Base-by-base conservation (phyloP, 2,113 vertebrate genomes). In the Catharus bicknelli region DNA sequence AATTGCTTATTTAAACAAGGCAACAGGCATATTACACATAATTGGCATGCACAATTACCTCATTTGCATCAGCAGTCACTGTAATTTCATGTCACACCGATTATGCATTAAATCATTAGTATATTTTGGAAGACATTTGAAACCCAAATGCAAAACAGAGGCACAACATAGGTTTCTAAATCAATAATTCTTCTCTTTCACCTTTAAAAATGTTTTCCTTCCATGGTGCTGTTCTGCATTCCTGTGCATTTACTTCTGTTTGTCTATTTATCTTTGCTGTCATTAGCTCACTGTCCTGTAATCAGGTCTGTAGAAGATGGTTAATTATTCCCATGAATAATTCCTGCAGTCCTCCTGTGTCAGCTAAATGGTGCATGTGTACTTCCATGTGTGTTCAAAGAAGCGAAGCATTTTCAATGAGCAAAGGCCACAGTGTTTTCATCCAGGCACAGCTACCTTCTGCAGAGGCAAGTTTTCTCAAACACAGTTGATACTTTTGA, bases 1-100 rank as follows among this genome's bases (percentile, higher is more conserved):
- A 95, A 96, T 96, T 94, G 92, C 69, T 92, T 93, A 92, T 96
- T 96, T 91, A 92, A 93, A 83, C 77, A 92, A 86, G 57, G 86
- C 76, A 94, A 91, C 86, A 86, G 90, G 61, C 83, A 78, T 92
- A 88, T 78, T 94, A 92, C 79, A 90, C 72, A 77, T 95, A 96
- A 96, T 90, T 95, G 94, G 75, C 16, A 7, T 78, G 80, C 80
- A 93, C 88, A 93, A 79, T 94, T 95, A 89, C 74, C 86, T 94
- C 62, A 92, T 96, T 93, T 96, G 77, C 92, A 95, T 93, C 69
- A 86, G 38, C 83, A 94, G 81, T 87, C 38, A 78, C 83, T 69
- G 74, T 89, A 95, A 92, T 94, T 94, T 92, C 90, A 62, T 93
- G 95, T 92, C 94, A 95, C 25, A 47, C 50, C 8, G 23, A 93